Evolutionary conservation across 1,140 invertebrate species (phyloP).

Genomic region (Rhynchophorus ferrugineus): DNA sequence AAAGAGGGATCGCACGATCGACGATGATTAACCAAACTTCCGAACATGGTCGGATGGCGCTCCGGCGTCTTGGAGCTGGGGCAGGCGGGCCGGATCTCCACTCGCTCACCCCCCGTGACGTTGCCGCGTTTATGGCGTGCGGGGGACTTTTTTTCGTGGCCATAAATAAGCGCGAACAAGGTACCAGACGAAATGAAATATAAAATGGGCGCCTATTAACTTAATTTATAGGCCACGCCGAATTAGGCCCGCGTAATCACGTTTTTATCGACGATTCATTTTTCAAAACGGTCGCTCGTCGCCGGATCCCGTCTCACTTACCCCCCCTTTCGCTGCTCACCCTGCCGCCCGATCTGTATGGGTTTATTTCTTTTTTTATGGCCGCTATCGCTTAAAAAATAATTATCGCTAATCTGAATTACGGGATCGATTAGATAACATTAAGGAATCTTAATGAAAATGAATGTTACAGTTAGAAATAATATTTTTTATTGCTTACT

Average conservation of each 20-base stretch:
- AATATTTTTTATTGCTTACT: too few species aligned
- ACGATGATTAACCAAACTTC: not conserved
- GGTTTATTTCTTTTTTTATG: too few species aligned
- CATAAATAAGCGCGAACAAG: constrained; percentile 36
- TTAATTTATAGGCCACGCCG: constrained; percentile 31
- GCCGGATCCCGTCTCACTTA: too few species aligned
- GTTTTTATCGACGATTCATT: constrained; percentile 25
- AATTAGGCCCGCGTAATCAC: constrained; percentile 26
- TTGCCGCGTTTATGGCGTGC: constrained; percentile 18
- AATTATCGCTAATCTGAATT: too few species aligned
- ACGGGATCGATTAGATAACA: too few species aligned
- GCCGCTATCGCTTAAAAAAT: too few species aligned
- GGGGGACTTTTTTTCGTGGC: constrained; percentile 27
- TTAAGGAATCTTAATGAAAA: too few species aligned
- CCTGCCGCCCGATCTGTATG: too few species aligned
- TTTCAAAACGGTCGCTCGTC: too few species aligned
- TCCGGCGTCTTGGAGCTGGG: not conserved
- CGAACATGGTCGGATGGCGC: not conserved
- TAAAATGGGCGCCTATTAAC: constrained; percentile 34
- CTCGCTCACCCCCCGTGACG: constrained; percentile 5
- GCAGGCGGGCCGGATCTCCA: not conserved
- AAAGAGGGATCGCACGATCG: too few species aligned
- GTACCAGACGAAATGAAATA: constrained; percentile 34
- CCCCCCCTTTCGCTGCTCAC: too few species aligned
- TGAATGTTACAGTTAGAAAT: too few species aligned